Evolutionary conservation across 2,888 invertebrate genomes (phyloP), one percentile per base, ranked within the genome.

Genomic region (Diachrysia chrysitis): DNA sequence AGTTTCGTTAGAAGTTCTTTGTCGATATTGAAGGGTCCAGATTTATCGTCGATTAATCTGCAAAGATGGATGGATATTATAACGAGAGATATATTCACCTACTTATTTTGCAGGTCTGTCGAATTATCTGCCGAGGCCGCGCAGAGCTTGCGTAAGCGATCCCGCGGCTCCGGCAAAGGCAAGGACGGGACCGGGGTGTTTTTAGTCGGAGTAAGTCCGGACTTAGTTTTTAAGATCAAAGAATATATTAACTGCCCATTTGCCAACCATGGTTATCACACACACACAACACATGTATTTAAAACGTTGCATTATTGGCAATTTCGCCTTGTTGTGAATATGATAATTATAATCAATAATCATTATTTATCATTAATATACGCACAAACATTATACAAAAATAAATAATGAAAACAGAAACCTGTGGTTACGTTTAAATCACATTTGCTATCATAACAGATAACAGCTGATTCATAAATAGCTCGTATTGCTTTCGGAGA

Each of bases 41-140:
- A 97, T 92, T 98, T 99, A 88, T 99, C 99, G 83, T 99, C 97
- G 84, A 98, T 98, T 76, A 99, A 95, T 91, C 99, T 98, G 90
- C 61, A 96, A 95, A 76, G 78, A 82, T n/a, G n/a, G n/a, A n/a
- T n/a, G n/a, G n/a, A n/a, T n/a, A n/a, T n/a, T n/a, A n/a, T n/a
- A n/a, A n/a, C n/a, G n/a, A n/a, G n/a, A n/a, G n/a, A n/a, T n/a
- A n/a, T n/a, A n/a, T n/a, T n/a, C n/a, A n/a, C n/a, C n/a, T n/a
- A n/a, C n/a, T n/a, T n/a, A n/a, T n/a, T n/a, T n/a, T n/a, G n/a
- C n/a, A n/a, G n/a, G n/a, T n/a, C n/a, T n/a, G n/a, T n/a, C n/a
- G n/a, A n/a, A n/a, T n/a, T n/a, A n/a, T n/a, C n/a, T n/a, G n/a
- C n/a, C n/a, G n/a, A n/a, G n/a, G n/a, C n/a, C n/a, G n/a, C n/a